Evolutionary conservation across 2,888 invertebrate genomes (phyloP), one percentile per base, ranked within the genome.

Genomic region (Dione juno): DNA sequence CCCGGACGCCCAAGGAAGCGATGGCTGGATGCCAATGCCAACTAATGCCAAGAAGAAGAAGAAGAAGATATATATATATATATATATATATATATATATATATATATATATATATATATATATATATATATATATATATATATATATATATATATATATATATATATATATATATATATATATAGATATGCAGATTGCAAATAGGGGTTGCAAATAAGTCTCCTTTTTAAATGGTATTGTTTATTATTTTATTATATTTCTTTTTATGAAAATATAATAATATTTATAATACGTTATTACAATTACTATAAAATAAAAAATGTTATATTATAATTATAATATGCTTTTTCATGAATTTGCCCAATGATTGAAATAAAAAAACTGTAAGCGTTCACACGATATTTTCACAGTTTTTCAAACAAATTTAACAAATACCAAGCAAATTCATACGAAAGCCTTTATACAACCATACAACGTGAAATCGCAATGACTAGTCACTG

Each of bases 401-500:
- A 52, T 21, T 40, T 19, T 40, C 21, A 19, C 40, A 40, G 43
- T 64, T 66, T 73, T 69, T 65, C 52, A 13, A 59, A 59, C 69
- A 66, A 64, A 71, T 67, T 48, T 48, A 19, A 45, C 50, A 48
- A 52, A 50, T 50, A 68, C 43, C 65, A 50, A 69, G 66, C 71
- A 72, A 70, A 72, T 76, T 78, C 70, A 71, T 75, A 78, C 78
- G 80, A 80, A 82, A 64, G 64, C 69, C 63, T 67, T 53, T 63
- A 68, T 67, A 74, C 70, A 74, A 74, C 67, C 73, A 67, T 53
- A 72, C 67, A 71, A 57, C 67, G 58, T 67, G 63, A 54, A 63
- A 40, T 40, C 65, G 85, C 84, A 87, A 88, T 84, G 88, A 88
- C 88, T 89, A 88, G 88, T 82, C 86, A 88, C 84, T 81, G 82